Base-by-base conservation (phyloP, 2,888 invertebrate genomes). In the Pandemis cinnamomeana region DNA sequence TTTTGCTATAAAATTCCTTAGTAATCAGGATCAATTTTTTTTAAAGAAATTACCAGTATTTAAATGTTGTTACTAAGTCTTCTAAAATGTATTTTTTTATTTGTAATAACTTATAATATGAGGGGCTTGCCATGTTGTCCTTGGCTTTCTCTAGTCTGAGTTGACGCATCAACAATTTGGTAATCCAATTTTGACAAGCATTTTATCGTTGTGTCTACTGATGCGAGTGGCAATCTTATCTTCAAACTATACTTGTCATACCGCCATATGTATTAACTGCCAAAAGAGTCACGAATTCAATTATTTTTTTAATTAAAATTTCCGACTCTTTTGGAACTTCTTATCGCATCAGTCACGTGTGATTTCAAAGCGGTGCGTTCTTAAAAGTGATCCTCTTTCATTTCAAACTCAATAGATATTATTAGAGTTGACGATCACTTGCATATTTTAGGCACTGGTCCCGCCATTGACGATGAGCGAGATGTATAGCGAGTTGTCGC, bases 281-380 rank as follows among this genome's bases (percentile, higher is more conserved):
- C 15, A 13, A 58, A 71, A 64, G 64, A 71, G 64, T 58, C 11
- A 58, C 36, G 64, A 66, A 27, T 27, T 58, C 6, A 27, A 58
- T 20, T 20, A 7, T 15, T 55, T 20, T 27, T 2, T 3, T 58
- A 11, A 42, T 20, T 2, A 6, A 41, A 51, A 41, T 42, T 58
- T 7, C 66, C 71, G 53, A 62, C 58, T 67, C 66, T 51, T 72
- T 64, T 51, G 66, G 27, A 27, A 58, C 7, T 58, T 64, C 36
- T 46, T 20, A 62, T 66, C 15, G 15, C 51, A 66, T 73, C 44
- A 61, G 69, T 66, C 69, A 73, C 36, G 73, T 42, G 42, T 73
- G 63, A 67, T 13, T 55, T 53, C 7, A 53, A 5, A 44, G 13
- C 36, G 1, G 67, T 55, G 53, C 44, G n/a, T 5, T 36, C 15